Base-by-base conservation (phyloP, 2,888 invertebrate species). In the Epirrhoe alternata region DNA sequence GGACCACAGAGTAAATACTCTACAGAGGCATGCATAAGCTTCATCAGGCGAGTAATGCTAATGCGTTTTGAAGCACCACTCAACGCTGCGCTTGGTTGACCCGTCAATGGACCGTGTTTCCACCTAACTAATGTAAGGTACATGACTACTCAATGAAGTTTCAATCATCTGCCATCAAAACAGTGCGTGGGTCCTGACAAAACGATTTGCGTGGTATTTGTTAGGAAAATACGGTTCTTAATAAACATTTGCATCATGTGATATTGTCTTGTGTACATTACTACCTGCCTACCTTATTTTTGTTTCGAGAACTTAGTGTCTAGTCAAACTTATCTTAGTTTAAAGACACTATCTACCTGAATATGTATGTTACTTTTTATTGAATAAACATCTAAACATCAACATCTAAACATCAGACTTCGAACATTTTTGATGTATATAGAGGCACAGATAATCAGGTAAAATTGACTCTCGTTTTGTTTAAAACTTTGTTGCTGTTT, bases 11-110 rank as follows among this genome's bases (percentile, higher is more conserved):
- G 74, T 76, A 77, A 82, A 82, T 77, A 80, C 65, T 74, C 68
- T 67, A 68, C 69, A 70, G 69, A 70, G 69, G 68, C 64, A 65
- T 81, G 79, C 77, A 78, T 77, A 78, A 81, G 84, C 81, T 83
- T 79, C 83, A 82, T 81, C 79, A 78, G 73, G 74, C 83, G 75
- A 77, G 80, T 79, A 82, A 85, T 83, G 84, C 79, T 87, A 86
- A 86, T 87, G 86, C 80, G 80, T 87, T 87, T 86, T 82, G 77
- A 79, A 86, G 85, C 73, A 82, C 82, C 86, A 79, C 82, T 85
- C 75, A 69, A 74, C 76, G 81, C 74, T 83, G 81, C 84, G 81
- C 81, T 82, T 74, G 78, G 80, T 63, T 78, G 80, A 77, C 61
- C 74, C 69, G 73, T 69, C 81, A 77, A 82, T 85, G 76, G 79